Conservation (phyloP, 2,797 vertebrate genomes). For the Fratercula arctica region DNA sequence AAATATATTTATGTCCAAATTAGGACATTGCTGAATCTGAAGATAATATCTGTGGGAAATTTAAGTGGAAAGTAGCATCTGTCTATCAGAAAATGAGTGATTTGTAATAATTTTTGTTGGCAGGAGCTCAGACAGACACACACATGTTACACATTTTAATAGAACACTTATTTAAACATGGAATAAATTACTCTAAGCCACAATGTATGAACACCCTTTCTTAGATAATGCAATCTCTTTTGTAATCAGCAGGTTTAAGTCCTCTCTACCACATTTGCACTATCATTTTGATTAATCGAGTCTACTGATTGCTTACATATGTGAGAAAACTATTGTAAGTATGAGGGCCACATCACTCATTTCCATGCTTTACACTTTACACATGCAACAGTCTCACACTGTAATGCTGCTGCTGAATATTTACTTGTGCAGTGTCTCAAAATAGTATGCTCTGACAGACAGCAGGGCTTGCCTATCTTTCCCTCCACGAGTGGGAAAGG, state of each 20-base stretch:
- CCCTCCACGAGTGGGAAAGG: background rate
- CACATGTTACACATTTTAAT: slow-evolving; percentile 36
- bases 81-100: slow-evolving; percentile 69
- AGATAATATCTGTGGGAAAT: slow-evolving; percentile 69
- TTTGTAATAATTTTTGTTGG: slow-evolving; percentile 68
- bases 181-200: slow-evolving; percentile 59
- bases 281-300: background rate
- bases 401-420: background rate
- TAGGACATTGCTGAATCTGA: slow-evolving; percentile 61
- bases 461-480: background rate
- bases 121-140: slow-evolving; percentile 57
- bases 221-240: slow-evolving; percentile 49
- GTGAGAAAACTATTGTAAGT: background rate
- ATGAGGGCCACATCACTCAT: background rate
- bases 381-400: background rate
- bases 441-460: background rate
- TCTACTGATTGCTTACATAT: background rate
- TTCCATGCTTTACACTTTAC: background rate
- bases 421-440: background rate
- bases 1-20: slow-evolving; percentile 57
- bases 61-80: slow-evolving; percentile 55
- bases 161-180: slow-evolving; percentile 54
- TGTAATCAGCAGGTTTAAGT: slow-evolving; percentile 20
- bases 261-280: background rate
- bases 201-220: background rate